Evolutionary conservation across 2,888 invertebrate genomes (phyloP).

Genomic region (Nomada ruficornis): DNA sequence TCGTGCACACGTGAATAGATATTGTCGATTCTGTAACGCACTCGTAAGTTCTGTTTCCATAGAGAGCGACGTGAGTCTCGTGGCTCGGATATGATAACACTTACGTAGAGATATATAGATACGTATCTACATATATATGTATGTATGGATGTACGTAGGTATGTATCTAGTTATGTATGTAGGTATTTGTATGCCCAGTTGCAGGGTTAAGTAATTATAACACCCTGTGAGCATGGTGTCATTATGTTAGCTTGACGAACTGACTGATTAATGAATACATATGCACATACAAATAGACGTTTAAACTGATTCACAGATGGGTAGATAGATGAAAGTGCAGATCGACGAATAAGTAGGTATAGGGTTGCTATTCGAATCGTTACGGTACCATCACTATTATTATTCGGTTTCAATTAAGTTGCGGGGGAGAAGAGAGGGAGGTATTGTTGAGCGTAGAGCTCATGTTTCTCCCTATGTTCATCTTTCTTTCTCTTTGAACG

Average conservation of each 20-base stretch:
- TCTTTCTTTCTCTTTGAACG: too few relatives aligned
- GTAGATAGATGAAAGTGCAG: background rate
- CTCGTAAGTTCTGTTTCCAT: slow-evolving; percentile 56
- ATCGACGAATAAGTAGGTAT: background rate
- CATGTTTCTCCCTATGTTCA: too few relatives aligned
- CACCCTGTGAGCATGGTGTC: slow-evolving; percentile 69
- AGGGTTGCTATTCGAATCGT: background rate
- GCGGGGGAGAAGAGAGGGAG: too few relatives aligned
- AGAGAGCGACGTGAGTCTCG: slow-evolving; percentile 78
- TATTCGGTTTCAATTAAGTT: too few relatives aligned
- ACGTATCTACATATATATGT: too few relatives aligned
- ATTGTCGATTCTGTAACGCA: background rate
- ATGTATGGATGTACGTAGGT: slow-evolving; percentile 43
- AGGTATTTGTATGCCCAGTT: slow-evolving; percentile 81
- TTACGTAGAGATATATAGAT: slow-evolving; percentile 17
- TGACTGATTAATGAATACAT: slow-evolving; percentile 1
- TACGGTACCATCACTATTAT: too few relatives aligned
- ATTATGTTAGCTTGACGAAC: slow-evolving; percentile 52
- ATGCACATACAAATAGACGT: background rate
- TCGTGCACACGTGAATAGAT: background rate
- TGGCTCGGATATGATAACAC: slow-evolving; percentile 88
- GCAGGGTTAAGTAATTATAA: slow-evolving; percentile 85
- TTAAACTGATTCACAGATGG: background rate
- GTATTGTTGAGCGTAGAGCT: too few relatives aligned
- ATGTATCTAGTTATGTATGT: slow-evolving; percentile 62